These are phyloP conservation scores for Zelostemma sp. DNA, from an alignment of 1,140 invertebrate genomes.

Conservation along the genomic window DNA sequence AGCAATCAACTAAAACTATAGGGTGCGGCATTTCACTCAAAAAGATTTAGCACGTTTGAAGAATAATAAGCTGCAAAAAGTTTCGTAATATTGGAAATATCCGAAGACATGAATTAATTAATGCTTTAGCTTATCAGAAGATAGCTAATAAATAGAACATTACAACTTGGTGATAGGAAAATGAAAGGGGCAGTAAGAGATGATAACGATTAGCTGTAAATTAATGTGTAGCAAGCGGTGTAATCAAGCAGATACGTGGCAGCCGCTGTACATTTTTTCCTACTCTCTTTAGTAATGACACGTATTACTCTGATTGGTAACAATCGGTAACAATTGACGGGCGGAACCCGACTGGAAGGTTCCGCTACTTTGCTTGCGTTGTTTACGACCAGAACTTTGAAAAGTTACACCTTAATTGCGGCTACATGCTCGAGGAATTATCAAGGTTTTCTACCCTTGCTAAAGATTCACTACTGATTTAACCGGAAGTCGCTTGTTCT, in stretches of 20 bases:
- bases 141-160: constrained; percentile 11
- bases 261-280: constrained; percentile 53
- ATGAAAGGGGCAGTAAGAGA: constrained; percentile 35
- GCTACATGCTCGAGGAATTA: constrained; percentile 63
- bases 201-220: constrained; percentile 54
- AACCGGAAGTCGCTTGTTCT: constrained; percentile 38
- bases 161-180: constrained; percentile 37
- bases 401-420: constrained; percentile 67
- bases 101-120: background rate
- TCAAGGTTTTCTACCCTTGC: constrained; percentile 54
- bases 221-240: constrained; percentile 54
- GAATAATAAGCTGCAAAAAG: too few relatives aligned
- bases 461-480: constrained; percentile 11
- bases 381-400: constrained; percentile 66
- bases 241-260: constrained; percentile 52
- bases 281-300: constrained; percentile 65
- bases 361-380: constrained; percentile 67
- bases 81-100: background rate
- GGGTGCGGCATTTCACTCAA: too few relatives aligned
- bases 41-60: too few relatives aligned
- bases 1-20: too few relatives aligned
- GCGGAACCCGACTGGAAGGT: constrained; percentile 63
- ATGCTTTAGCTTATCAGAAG: constrained; percentile 1
- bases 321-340: constrained; percentile 70
- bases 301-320: constrained; percentile 69